These are phyloP conservation scores for Choreutis nemorana DNA, from an alignment of 2,888 invertebrate species.

Conservation along the genomic window DNA sequence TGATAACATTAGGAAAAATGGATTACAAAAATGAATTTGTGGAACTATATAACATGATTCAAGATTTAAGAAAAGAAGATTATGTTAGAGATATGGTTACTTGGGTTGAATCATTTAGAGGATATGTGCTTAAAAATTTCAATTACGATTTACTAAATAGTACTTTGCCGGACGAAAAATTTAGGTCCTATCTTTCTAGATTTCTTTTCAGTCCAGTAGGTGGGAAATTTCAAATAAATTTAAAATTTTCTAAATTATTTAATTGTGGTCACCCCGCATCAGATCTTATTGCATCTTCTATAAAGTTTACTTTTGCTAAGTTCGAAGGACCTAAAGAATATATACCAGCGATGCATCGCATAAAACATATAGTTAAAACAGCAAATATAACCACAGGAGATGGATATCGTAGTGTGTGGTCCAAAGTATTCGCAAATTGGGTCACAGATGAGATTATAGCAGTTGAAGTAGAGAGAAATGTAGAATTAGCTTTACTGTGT, in stretches of 20 bases:
- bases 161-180: constrained; percentile 59
- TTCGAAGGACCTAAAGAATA: constrained; percentile 72
- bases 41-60: constrained; percentile 62
- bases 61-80: constrained; percentile 55
- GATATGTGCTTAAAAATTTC: constrained; percentile 67
- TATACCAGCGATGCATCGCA: constrained; percentile 76
- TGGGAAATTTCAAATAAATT: constrained; percentile 73
- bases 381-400: constrained; percentile 69
- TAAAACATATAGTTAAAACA: constrained; percentile 62
- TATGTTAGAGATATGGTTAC: constrained; percentile 64
- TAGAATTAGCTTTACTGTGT: constrained; percentile 76
- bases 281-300: constrained; percentile 66
- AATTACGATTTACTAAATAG: constrained; percentile 56
- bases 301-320: constrained; percentile 69
- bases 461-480: constrained; percentile 77
- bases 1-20: constrained; percentile 71
- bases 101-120: constrained; percentile 73
- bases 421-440: constrained; percentile 77
- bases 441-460: constrained; percentile 81
- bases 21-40: constrained; percentile 70
- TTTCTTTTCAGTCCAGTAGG: constrained; percentile 75
- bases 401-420: constrained; percentile 74
- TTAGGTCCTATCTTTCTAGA: constrained; percentile 70
- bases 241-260: constrained; percentile 68
- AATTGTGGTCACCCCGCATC: constrained; percentile 70